Conservation (phyloP, 1,140 invertebrate species). For the Mercenaria mercenaria region DNA sequence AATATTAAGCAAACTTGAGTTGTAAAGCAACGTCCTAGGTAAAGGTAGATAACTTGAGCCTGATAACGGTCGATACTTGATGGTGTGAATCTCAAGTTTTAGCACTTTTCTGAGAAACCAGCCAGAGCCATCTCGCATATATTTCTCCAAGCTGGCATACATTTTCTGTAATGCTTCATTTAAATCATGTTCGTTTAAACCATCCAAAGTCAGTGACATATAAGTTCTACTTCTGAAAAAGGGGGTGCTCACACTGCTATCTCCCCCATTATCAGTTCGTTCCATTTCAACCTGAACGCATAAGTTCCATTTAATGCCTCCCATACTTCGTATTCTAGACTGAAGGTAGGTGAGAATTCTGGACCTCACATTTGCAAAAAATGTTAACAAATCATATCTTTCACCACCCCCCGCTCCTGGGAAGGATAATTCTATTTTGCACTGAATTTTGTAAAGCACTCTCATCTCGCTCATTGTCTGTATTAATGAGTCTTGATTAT, state of each 20-base stretch:
- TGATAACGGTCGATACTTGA: background rate
- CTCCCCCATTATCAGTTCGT: constrained; percentile 1
- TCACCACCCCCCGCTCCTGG: background rate
- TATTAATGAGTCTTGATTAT: background rate
- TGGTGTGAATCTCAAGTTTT: constrained; percentile 23
- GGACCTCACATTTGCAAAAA: background rate
- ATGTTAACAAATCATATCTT: constrained; percentile 3
- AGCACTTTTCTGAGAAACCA: constrained; percentile 24
- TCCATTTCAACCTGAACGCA: constrained; percentile 30
- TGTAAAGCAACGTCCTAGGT: background rate
- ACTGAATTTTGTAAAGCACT: constrained; percentile 5
- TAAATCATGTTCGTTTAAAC: background rate
- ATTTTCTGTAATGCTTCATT: constrained; percentile 31
- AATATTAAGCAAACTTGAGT: background rate
- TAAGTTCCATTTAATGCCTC: constrained; percentile 26
- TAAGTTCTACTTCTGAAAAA: constrained; percentile 28
- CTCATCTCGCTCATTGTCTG: background rate
- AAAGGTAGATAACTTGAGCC: constrained; percentile 1
- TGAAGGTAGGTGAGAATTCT: background rate
- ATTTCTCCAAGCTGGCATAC: background rate
- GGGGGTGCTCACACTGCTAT: background rate
- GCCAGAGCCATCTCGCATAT: constrained; percentile 1
- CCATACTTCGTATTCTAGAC: background rate
- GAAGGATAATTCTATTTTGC: background rate
- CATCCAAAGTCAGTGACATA: background rate